phyloP scores from a whole-genome alignment of 2,888 invertebrate genomes.

The Cryptops parisi region DNA sequence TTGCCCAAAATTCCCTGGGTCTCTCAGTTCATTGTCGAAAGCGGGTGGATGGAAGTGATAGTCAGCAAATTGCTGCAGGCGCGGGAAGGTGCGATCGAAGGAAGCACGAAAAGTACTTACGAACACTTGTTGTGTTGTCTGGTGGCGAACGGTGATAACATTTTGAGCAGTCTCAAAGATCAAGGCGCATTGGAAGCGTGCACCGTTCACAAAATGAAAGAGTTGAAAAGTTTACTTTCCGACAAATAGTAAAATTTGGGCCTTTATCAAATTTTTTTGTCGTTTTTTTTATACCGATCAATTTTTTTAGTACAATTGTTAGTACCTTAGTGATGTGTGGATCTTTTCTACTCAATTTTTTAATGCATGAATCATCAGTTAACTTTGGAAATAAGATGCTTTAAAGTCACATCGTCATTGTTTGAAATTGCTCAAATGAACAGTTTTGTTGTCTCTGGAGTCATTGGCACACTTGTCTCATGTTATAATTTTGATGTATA shows the following conservation, averaged over 20 bases:
- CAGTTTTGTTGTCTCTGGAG: too few species aligned
- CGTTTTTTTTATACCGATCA: not conserved
- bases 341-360: not conserved
- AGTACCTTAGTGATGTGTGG: not conserved
- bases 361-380: too few species aligned
- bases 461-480: too few species aligned
- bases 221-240: conserved; percentile 17
- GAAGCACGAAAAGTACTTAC: conserved; percentile 75
- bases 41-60: conserved; percentile 86
- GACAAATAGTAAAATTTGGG: not conserved
- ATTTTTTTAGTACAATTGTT: not conserved
- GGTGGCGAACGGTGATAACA: conserved; percentile 27
- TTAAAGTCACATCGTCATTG: too few species aligned
- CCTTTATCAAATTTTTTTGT: not conserved
- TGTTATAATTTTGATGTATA: too few species aligned
- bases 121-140: conserved; percentile 76
- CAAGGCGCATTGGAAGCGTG: conserved; percentile 18
- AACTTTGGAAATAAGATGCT: too few species aligned
- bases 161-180: conserved; percentile 16
- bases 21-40: conserved; percentile 57
- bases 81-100: conserved; percentile 61
- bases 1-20: conserved; percentile 41
- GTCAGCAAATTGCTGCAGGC: conserved; percentile 66
- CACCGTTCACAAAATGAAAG: conserved; percentile 20
- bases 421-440: too few species aligned